A percentile compares a stretch with the other conserved stretches of the same genome.
Conservation (phyloP, 2,888 invertebrate genomes). For the Ypsolopha sequella region DNA sequence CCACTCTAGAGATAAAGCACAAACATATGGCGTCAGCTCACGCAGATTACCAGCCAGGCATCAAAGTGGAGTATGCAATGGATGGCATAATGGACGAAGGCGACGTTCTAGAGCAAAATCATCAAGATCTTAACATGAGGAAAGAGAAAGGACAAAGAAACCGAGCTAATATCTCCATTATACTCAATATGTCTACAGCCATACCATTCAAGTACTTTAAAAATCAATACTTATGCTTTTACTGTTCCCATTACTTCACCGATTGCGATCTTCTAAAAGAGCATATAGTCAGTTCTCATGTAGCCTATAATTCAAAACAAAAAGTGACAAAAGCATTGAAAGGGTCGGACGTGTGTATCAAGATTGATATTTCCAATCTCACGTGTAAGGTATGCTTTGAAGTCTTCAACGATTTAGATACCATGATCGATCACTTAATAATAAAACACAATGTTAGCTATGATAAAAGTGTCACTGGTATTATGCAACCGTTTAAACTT, state of each 20-base stretch:
- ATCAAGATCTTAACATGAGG: slow-evolving; percentile 1
- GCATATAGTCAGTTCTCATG: slow-evolving; percentile 16
- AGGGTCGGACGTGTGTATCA: slow-evolving; percentile 17
- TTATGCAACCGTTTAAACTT: slow-evolving; percentile 20
- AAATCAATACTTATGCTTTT: slow-evolving; percentile 28
- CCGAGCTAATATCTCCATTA: slow-evolving; percentile 15
- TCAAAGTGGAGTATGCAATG: not conserved
- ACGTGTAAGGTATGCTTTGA: slow-evolving; percentile 22
- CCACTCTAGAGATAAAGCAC: slow-evolving; percentile 4
- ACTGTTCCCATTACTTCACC: slow-evolving; percentile 22
- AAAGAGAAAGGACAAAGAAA: slow-evolving; percentile 5
- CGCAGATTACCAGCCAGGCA: not conserved
- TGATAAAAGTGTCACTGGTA: slow-evolving; percentile 15
- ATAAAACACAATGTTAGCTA: slow-evolving; percentile 18
- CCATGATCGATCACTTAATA: slow-evolving; percentile 20
- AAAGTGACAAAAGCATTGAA: slow-evolving; percentile 18
- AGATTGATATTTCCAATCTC: slow-evolving; percentile 21
- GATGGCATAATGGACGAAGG: slow-evolving; percentile 2
- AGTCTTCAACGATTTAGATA: slow-evolving; percentile 13
- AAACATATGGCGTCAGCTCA: slow-evolving; percentile 3
- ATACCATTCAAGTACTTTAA: slow-evolving; percentile 30
- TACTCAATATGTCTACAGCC: slow-evolving; percentile 23
- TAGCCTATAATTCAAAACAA: slow-evolving; percentile 12
- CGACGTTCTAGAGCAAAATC: slow-evolving; percentile 5
- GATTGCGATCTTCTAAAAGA: slow-evolving; percentile 19